phyloP scores from a whole-genome alignment of 2,797 vertebrate species.

The Paedocypris micromegethes region DNA sequence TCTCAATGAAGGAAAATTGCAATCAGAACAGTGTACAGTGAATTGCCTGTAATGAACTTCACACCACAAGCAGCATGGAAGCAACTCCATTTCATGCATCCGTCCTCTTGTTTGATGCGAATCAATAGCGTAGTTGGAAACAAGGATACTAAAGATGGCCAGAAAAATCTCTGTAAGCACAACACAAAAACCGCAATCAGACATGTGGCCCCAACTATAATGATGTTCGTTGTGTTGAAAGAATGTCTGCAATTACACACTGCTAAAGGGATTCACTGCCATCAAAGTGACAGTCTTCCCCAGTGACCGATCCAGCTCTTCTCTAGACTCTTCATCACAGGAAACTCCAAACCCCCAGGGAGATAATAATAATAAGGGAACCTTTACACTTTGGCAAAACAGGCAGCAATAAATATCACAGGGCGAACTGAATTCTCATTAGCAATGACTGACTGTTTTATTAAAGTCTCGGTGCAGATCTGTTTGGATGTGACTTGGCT shows the following conservation, averaged over 20 bases:
- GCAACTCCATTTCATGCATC: background rate
- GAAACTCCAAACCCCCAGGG: constrained; percentile 9
- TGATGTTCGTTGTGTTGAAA: constrained; percentile 42
- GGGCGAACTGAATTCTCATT: background rate
- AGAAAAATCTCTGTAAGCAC: background rate
- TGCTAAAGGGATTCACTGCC: constrained; percentile 32
- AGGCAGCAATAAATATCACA: background rate
- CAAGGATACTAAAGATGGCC: background rate
- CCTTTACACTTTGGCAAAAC: constrained; percentile 3
- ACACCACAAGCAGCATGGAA: background rate
- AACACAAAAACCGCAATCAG: background rate
- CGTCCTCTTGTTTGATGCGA: background rate
- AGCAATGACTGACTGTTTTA: background rate
- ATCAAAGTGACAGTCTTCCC: constrained; percentile 31
- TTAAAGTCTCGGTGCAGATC: background rate
- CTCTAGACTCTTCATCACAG: constrained; percentile 29
- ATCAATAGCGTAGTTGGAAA: background rate
- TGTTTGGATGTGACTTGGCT: too few relatives aligned
- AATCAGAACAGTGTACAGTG: too few relatives aligned
- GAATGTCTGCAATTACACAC: constrained; percentile 31
- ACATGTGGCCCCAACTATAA: constrained; percentile 37
- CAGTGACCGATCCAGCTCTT: constrained; percentile 2
- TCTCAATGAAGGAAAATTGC: background rate
- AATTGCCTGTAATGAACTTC: constrained; percentile 5
- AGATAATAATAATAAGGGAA: background rate